Evolutionary conservation across 2,113 vertebrate species (phyloP).

Genomic region (Osmerus eperlanus): DNA sequence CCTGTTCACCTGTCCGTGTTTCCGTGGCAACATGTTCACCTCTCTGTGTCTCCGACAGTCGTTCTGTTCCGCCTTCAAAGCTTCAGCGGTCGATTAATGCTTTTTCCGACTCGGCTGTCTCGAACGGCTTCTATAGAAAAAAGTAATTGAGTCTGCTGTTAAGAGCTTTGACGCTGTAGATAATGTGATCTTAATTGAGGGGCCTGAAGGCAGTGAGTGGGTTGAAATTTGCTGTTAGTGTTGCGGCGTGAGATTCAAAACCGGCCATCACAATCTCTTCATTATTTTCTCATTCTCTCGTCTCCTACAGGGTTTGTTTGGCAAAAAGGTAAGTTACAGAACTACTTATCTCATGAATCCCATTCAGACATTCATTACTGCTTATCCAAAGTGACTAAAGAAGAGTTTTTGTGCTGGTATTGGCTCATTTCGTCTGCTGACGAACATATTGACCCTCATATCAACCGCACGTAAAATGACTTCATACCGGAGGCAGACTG

Average conservation of each 20-base stretch:
- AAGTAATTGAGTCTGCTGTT: conserved; percentile 23
- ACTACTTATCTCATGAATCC: background rate
- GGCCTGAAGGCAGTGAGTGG: conserved; percentile 18
- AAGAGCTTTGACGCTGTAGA: conserved; percentile 4
- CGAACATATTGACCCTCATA: too few species aligned
- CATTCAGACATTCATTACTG: background rate
- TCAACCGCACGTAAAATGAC: too few species aligned
- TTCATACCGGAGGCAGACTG: too few species aligned
- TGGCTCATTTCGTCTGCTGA: background rate
- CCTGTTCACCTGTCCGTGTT: background rate
- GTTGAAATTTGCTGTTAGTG: conserved; percentile 7
- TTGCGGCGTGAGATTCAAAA: conserved; percentile 11
- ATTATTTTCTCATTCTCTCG: conserved; percentile 29
- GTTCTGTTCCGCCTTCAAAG: conserved; percentile 21
- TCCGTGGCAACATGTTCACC: background rate
- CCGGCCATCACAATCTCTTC: conserved; percentile 33
- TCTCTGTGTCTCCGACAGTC: background rate
- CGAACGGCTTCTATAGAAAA: background rate
- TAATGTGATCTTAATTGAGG: conserved; percentile 32
- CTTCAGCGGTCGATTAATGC: conserved; percentile 16
- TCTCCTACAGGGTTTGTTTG: conserved; percentile 73
- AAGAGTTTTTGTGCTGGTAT: background rate
- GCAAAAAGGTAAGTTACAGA: conserved; percentile 74
- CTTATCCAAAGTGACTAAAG: background rate
- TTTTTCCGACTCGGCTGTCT: conserved; percentile 7